These are phyloP conservation scores for Alethe diademata DNA, from an alignment of 2,113 vertebrate genomes.

Conservation along the genomic window DNA sequence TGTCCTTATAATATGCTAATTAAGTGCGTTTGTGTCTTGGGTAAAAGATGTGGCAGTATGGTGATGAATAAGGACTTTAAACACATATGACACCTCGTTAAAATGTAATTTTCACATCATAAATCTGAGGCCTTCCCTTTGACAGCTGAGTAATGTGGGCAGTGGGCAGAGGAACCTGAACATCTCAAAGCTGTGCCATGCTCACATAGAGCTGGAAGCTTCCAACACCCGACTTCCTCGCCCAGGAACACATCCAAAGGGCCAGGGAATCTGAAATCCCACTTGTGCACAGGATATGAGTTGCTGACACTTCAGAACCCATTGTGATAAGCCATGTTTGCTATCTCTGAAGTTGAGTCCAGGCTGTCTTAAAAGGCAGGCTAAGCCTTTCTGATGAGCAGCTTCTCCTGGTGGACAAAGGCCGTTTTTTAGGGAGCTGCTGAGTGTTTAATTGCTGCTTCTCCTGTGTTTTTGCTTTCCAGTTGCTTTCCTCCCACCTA, in stretches of 20 bases:
- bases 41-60: slow-evolving; percentile 57
- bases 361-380: neutral
- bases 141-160: slow-evolving; percentile 74
- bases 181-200: slow-evolving; percentile 32
- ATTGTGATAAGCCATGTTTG: neutral
- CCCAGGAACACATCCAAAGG: neutral
- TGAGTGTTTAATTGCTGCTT: slow-evolving; percentile 23
- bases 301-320: neutral
- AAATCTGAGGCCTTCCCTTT: slow-evolving; percentile 70
- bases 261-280: neutral
- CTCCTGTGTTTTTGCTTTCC: slow-evolving; percentile 24
- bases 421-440: neutral
- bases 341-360: neutral
- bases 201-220: neutral
- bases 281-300: neutral
- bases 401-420: neutral
- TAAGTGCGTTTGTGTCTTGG: slow-evolving; percentile 59
- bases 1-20: slow-evolving; percentile 78
- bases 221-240: neutral
- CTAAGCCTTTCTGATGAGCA: neutral
- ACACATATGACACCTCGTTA: slow-evolving; percentile 79
- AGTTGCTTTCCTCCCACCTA: slow-evolving; percentile 1
- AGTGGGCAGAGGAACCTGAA: slow-evolving; percentile 63
- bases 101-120: slow-evolving; percentile 80
- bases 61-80: slow-evolving; percentile 82